Conservation (phyloP, 2,113 vertebrate species). For the Phodopus roborovskii region DNA sequence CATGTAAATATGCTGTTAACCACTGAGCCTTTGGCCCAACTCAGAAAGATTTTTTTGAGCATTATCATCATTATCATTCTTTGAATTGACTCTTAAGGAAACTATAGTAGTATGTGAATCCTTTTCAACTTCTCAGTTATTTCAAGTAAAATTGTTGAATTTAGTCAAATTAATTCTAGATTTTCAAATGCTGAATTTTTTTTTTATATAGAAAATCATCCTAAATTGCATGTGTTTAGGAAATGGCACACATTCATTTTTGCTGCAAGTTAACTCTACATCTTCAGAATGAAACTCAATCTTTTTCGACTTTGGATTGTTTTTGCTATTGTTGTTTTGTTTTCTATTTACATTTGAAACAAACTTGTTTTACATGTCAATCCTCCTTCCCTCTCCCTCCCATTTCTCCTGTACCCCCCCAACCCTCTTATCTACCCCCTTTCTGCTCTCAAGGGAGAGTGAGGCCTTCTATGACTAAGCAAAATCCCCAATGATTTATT, state of each 20-base stretch:
- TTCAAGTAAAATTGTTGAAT: neutral
- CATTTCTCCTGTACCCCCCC: too few relatives aligned
- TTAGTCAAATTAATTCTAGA: neutral
- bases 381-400: too few relatives aligned
- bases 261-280: neutral
- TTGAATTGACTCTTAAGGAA: neutral
- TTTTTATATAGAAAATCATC: neutral
- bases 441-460: too few relatives aligned
- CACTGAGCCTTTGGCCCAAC: too few relatives aligned
- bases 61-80: neutral
- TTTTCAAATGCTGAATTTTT: conserved; percentile 31
- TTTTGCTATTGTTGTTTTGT: too few relatives aligned
- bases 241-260: neutral
- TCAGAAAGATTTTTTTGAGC: neutral
- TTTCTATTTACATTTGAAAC: too few relatives aligned
- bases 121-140: conserved; percentile 5
- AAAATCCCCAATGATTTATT: neutral
- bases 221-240: neutral
- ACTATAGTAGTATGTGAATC: neutral
- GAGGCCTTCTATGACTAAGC: neutral
- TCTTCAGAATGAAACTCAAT: neutral
- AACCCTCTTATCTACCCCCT: too few relatives aligned
- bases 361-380: too few relatives aligned
- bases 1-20: neutral
- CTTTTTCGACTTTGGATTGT: neutral